Conservation (phyloP, 2,113 vertebrate species). For the Spilogale gracilis region DNA sequence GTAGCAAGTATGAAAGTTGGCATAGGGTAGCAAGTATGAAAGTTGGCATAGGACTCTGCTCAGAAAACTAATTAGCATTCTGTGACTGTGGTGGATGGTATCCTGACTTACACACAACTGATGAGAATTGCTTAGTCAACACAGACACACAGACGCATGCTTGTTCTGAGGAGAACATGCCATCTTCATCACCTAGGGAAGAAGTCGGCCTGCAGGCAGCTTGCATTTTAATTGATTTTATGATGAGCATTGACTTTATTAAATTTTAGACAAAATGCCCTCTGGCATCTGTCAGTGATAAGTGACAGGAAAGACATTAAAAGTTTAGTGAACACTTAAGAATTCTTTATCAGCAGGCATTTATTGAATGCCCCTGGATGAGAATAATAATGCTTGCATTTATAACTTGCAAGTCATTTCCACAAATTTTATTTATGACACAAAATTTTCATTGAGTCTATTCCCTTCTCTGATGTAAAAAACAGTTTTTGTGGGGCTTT, state of each 20-base stretch:
- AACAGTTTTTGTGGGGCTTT: background rate
- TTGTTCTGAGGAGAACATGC: slow-evolving; percentile 25
- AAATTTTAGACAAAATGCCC: slow-evolving; percentile 71
- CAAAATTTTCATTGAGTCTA: slow-evolving; percentile 28
- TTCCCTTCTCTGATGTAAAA: slow-evolving; percentile 63
- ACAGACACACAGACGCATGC: background rate
- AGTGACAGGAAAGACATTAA: slow-evolving; percentile 73
- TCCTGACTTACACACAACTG: slow-evolving; percentile 8
- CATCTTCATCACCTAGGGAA: background rate
- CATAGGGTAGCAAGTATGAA: background rate
- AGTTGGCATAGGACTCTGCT: background rate
- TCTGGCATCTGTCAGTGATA: slow-evolving; percentile 63
- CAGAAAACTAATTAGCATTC: background rate
- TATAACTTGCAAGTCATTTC: slow-evolving; percentile 44
- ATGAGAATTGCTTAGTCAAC: slow-evolving; percentile 54
- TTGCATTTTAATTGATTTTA: slow-evolving; percentile 79
- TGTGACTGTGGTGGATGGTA: background rate
- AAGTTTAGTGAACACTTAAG: slow-evolving; percentile 66
- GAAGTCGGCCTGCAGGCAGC: slow-evolving; percentile 47
- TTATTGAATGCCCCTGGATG: slow-evolving; percentile 53
- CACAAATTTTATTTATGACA: slow-evolving; percentile 58
- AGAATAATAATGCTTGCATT: slow-evolving; percentile 67
- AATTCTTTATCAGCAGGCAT: slow-evolving; percentile 66
- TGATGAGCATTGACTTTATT: slow-evolving; percentile 69
- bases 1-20: background rate